Conservation (phyloP, 2,888 invertebrate species). For the Latrodectus elegans region DNA sequence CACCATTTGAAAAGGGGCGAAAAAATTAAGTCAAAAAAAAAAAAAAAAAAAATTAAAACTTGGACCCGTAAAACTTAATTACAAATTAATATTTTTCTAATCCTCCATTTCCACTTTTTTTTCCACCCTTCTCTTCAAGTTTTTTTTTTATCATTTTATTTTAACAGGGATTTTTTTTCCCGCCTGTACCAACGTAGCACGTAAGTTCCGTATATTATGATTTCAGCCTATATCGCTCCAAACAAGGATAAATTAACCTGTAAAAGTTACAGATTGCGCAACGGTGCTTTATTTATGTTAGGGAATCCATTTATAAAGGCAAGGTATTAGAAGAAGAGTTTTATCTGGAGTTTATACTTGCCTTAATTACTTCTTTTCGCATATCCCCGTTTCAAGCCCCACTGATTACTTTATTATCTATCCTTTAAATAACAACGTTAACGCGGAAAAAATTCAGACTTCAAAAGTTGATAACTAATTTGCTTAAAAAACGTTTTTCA, state of each 20-base stretch:
- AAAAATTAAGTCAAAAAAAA: conserved; percentile 23
- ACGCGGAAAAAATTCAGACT: conserved; percentile 12
- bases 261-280: conserved; percentile 64
- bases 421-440: conserved; percentile 48
- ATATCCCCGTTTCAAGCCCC: conserved; percentile 45
- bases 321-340: conserved; percentile 22
- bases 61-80: conserved; percentile 67
- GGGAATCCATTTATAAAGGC: conserved; percentile 60
- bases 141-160: conserved; percentile 26
- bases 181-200: not conserved
- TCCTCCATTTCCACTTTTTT: conserved; percentile 53
- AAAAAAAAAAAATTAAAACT: conserved; percentile 52
- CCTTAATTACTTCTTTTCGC: conserved; percentile 64
- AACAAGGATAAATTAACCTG: conserved; percentile 68
- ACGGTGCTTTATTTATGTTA: conserved; percentile 61
- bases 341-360: conserved; percentile 63
- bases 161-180: conserved; percentile 33
- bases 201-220: conserved; percentile 60
- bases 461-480: conserved; percentile 51
- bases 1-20: conserved; percentile 31
- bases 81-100: conserved; percentile 70
- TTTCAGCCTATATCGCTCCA: conserved; percentile 44
- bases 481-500: conserved; percentile 28
- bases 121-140: conserved; percentile 14
- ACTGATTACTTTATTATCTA: conserved; percentile 65